Percentiles rank a stretch among this genome's conserved stretches.
phyloP scores from a whole-genome alignment of 2,797 vertebrate species.

The Phoeniculus purpureus region DNA sequence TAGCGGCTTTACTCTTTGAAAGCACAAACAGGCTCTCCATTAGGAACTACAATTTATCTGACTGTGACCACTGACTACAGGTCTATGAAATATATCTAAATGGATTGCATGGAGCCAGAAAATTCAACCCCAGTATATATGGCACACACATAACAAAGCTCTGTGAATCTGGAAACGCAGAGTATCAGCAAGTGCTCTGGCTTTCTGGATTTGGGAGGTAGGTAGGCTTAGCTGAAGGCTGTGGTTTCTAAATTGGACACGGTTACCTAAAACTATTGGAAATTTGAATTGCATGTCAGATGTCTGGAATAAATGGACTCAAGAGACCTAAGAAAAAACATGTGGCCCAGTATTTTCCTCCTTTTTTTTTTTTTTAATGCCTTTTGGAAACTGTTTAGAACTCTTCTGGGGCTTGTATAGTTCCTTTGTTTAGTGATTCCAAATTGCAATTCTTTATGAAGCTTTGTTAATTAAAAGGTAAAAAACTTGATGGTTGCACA shows the following conservation, averaged over 20 bases:
- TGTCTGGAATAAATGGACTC: slow-evolving; percentile 76
- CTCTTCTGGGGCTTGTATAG: slow-evolving; percentile 59
- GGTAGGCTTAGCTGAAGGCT: slow-evolving; percentile 60
- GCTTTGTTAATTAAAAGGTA: slow-evolving; percentile 68
- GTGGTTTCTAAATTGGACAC: slow-evolving; percentile 77
- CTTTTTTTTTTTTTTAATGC: slow-evolving; percentile 58
- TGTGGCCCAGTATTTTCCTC: slow-evolving; percentile 59
- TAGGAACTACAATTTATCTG: slow-evolving; percentile 60
- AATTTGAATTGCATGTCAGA: slow-evolving; percentile 74
- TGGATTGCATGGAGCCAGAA: not conserved
- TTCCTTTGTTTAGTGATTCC: slow-evolving; percentile 63
- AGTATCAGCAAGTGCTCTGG: slow-evolving; percentile 53
- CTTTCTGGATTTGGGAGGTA: slow-evolving; percentile 41
- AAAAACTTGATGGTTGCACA: slow-evolving; percentile 33
- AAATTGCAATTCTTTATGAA: slow-evolving; percentile 67
- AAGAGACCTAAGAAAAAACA: slow-evolving; percentile 69
- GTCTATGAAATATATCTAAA: slow-evolving; percentile 52
- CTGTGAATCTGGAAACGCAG: slow-evolving; percentile 39
- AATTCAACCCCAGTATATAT: not conserved
- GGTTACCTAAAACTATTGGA: slow-evolving; percentile 76
- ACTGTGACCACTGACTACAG: slow-evolving; percentile 23
- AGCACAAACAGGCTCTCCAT: slow-evolving; percentile 51
- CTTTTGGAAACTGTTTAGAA: slow-evolving; percentile 67
- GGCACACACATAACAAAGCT: slow-evolving; percentile 9
- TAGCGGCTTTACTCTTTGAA: slow-evolving; percentile 63